Percentiles rank a stretch among this genome's conserved stretches.
Evolutionary conservation across 2,113 vertebrate genomes (phyloP).

Genomic region (Myocastor coypus): DNA sequence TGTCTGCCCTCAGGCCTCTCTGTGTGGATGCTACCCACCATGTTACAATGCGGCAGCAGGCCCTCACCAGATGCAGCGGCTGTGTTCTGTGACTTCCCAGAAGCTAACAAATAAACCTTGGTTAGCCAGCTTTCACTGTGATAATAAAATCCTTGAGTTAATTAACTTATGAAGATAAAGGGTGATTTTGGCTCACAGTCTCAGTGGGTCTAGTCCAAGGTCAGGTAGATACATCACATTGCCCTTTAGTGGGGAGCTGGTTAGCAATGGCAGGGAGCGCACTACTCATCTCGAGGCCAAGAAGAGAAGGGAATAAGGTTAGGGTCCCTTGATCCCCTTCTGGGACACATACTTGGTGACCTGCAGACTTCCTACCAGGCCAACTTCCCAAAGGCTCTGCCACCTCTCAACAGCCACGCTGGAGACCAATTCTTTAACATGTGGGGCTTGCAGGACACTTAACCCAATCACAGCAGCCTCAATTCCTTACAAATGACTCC

Average conservation of each 20-base stretch:
- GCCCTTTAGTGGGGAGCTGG: not conserved
- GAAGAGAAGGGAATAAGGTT: not conserved
- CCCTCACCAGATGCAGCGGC: not conserved
- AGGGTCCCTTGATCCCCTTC: not conserved
- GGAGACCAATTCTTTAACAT: not conserved
- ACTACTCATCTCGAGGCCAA: not conserved
- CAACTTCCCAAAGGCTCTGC: not conserved
- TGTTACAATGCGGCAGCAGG: not conserved
- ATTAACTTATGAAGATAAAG: not conserved
- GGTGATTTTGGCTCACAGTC: not conserved
- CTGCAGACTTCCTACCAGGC: not conserved
- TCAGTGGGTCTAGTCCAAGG: not conserved
- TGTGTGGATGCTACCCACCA: not conserved
- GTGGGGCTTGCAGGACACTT: not conserved
- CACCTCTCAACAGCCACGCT: not conserved
- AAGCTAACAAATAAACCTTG: not conserved
- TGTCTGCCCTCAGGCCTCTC: not conserved
- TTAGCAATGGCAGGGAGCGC: not conserved
- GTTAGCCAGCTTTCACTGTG: not conserved
- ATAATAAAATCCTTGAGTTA: not conserved
- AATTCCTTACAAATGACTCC: not conserved
- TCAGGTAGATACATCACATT: not conserved
- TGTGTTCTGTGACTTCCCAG: not conserved
- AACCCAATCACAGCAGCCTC: not conserved
- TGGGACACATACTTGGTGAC: not conserved